These are phyloP conservation scores for Recurvirostra avosetta DNA, from an alignment of 2,113 vertebrate genomes.

Conservation along the genomic window DNA sequence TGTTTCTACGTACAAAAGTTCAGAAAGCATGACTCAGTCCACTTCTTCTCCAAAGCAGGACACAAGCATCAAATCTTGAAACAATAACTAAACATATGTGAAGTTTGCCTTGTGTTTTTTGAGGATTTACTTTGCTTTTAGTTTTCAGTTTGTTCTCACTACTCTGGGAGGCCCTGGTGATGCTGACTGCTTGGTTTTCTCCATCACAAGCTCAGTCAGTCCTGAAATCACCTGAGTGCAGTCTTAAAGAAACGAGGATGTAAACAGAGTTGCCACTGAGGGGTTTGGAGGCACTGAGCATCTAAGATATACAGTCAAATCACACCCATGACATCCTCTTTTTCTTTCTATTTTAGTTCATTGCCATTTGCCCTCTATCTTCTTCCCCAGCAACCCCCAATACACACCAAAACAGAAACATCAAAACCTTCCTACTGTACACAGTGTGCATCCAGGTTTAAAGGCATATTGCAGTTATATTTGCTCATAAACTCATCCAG, in stretches of 20 bases:
- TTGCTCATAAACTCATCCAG: background rate
- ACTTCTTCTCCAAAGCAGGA: background rate
- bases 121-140: background rate
- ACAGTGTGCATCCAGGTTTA: background rate
- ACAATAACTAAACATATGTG: background rate
- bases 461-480: background rate
- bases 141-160: background rate
- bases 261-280: background rate
- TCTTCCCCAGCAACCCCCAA: constrained; percentile 22
- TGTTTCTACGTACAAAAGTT: background rate
- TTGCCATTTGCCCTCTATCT: background rate
- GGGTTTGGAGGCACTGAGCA: background rate
- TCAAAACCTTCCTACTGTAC: background rate
- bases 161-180: background rate
- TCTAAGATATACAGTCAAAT: background rate
- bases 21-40: background rate
- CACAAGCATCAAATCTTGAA: background rate
- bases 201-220: background rate
- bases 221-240: background rate
- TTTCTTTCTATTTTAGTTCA: constrained; percentile 4
- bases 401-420: constrained; percentile 23
- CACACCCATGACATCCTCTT: background rate
- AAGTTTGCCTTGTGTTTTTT: background rate
- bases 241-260: background rate
- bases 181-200: background rate